Evolutionary conservation across 2,113 vertebrate species (phyloP).

Genomic region (Uria lomvia): DNA sequence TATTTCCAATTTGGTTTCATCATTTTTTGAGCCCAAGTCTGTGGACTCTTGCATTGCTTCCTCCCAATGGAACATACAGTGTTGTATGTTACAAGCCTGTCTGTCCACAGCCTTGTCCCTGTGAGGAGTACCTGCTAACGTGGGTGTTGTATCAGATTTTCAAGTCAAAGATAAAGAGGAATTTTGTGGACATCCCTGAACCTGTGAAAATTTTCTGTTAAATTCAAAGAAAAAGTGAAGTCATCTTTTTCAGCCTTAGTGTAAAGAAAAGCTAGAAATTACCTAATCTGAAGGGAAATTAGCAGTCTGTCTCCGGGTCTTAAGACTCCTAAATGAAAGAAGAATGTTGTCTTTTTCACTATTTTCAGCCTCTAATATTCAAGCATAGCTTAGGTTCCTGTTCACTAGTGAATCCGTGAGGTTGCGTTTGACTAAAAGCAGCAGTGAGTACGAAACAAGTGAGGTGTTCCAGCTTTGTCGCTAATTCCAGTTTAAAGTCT

Average conservation of each 20-base stretch:
- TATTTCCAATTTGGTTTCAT: neutral
- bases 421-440: neutral
- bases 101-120: neutral
- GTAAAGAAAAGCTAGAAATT: neutral
- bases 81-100: neutral
- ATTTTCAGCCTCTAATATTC: neutral
- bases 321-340: neutral
- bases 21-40: neutral
- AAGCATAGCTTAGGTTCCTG: neutral
- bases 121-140: neutral
- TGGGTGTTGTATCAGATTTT: neutral
- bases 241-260: neutral
- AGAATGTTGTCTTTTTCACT: neutral
- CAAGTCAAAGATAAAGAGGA: neutral
- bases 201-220: neutral
- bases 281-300: neutral
- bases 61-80: neutral
- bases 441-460: neutral
- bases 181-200: neutral
- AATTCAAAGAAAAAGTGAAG: neutral
- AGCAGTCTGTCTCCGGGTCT: neutral
- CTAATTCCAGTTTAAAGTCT: neutral
- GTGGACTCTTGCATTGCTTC: neutral
- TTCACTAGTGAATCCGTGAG: neutral
- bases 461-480: neutral